These are phyloP conservation scores for Phylloscopus trochilus DNA, from an alignment of 2,113 vertebrate genomes.

Conservation along the genomic window DNA sequence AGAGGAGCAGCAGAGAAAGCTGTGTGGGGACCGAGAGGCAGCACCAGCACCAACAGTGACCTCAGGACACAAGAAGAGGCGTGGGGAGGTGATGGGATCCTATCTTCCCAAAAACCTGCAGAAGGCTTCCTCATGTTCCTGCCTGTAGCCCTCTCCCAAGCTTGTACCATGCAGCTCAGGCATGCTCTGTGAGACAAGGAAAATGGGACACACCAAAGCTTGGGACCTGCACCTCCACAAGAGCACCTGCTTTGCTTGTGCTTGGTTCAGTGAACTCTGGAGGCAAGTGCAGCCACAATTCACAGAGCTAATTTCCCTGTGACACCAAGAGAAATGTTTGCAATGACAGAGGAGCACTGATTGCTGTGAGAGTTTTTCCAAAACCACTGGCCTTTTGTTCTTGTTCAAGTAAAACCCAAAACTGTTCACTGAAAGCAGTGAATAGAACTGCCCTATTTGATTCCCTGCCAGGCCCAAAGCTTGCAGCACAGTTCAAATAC, in stretches of 20 bases:
- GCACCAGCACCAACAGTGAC: not conserved
- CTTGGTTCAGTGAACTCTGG: not conserved
- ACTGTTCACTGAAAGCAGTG: not conserved
- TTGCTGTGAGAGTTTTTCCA: not conserved
- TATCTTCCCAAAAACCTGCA: not conserved
- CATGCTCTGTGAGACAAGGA: rapidly evolving
- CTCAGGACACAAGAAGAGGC: not conserved
- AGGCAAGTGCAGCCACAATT: not conserved
- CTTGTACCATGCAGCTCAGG: rapidly evolving
- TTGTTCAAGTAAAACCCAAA: not conserved
- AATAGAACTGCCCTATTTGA: not conserved
- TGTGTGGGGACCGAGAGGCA: not conserved
- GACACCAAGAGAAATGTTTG: not conserved
- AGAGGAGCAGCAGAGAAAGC: not conserved
- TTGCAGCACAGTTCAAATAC: slow-evolving; percentile 3
- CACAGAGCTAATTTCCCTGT: not conserved
- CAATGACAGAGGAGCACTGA: not conserved
- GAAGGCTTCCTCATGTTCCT: not conserved
- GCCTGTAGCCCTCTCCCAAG: not conserved
- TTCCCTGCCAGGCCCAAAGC: slow-evolving; percentile 13
- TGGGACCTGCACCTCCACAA: not conserved
- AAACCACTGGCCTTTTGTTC: slow-evolving; percentile 18
- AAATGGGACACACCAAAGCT: not conserved
- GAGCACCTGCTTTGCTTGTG: not conserved
- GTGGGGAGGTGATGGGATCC: not conserved